A percentile compares a stretch with the other conserved stretches of the same genome.
These are phyloP conservation scores for Mola mola DNA, from an alignment of 2,113 vertebrate species.

Conservation along the genomic window DNA sequence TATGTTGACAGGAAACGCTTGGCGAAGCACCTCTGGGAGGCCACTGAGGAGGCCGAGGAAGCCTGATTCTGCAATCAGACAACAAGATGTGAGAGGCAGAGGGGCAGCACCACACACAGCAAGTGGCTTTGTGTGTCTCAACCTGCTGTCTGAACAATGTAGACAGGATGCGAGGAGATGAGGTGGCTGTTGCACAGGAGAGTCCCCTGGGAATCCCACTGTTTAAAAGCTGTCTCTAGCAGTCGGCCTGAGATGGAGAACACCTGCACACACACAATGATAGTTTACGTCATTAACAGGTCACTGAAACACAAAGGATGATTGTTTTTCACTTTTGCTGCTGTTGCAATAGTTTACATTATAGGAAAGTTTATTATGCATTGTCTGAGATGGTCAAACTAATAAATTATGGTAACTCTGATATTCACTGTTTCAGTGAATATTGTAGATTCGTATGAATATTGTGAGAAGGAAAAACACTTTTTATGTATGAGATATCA, in stretches of 20 bases:
- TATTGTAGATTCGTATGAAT: not conserved
- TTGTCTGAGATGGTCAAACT: conserved; percentile 6
- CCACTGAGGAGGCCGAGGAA: conserved; percentile 85
- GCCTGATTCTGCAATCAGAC: conserved; percentile 74
- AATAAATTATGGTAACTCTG: conserved; percentile 6
- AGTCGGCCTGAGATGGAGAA: conserved; percentile 56
- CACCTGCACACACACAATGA: conserved; percentile 64
- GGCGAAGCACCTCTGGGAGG: conserved; percentile 71
- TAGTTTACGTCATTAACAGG: conserved; percentile 38
- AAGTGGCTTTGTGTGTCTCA: conserved; percentile 59
- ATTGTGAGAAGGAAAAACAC: not conserved
- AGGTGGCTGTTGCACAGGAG: conserved; percentile 64
- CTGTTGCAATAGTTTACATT: conserved; percentile 4
- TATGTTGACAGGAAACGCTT: conserved; percentile 57
- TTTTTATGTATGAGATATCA: too few relatives aligned
- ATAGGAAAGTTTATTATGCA: conserved; percentile 8
- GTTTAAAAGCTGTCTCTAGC: conserved; percentile 69
- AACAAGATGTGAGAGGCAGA: not conserved
- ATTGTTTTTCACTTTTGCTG: conserved; percentile 34
- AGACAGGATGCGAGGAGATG: conserved; percentile 70
- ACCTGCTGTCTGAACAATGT: conserved; percentile 84
- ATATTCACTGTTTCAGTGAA: conserved; percentile 4
- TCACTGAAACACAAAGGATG: conserved; percentile 29
- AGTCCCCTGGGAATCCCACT: conserved; percentile 70
- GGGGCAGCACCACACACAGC: not conserved